Conservation (phyloP, 1,140 invertebrate species). For the Doryteuthis pealeii region DNA sequence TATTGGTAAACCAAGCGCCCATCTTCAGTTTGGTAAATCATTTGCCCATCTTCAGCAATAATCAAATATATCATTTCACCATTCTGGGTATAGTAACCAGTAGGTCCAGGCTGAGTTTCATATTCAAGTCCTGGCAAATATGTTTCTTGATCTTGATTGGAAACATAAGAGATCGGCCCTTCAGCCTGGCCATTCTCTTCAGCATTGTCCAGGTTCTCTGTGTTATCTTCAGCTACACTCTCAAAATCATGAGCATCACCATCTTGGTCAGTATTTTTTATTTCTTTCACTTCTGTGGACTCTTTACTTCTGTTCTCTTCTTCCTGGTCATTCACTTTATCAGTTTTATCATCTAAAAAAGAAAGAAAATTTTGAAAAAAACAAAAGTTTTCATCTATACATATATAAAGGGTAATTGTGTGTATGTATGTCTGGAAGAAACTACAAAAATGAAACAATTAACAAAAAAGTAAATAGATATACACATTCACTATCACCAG, state of each 20-base stretch:
- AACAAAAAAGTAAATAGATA: too few species aligned
- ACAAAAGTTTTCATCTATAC: too few species aligned
- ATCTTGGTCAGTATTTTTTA: conserved; percentile 1
- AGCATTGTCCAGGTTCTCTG: conserved; percentile 16
- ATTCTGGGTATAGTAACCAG: neutral
- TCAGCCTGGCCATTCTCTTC: neutral
- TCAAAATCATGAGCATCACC: conserved; percentile 6
- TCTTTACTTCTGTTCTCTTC: conserved; percentile 19
- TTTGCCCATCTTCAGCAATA: neutral
- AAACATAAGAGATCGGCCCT: neutral
- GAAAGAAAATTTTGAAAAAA: too few species aligned
- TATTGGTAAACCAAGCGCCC: neutral
- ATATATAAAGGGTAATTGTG: too few species aligned
- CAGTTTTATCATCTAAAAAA: conserved; percentile 11
- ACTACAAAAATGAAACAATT: too few species aligned
- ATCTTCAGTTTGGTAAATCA: conserved; percentile 8
- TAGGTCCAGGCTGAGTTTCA: neutral
- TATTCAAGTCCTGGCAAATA: neutral
- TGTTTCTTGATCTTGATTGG: neutral
- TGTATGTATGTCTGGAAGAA: too few species aligned
- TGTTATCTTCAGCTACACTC: conserved; percentile 14
- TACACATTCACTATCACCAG: too few species aligned
- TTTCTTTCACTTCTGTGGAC: conserved; percentile 31
- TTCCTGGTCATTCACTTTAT: conserved; percentile 8
- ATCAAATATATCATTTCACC: conserved; percentile 1